A percentile compares a stretch with the other conserved stretches of the same genome.
phyloP scores from a whole-genome alignment of 1,140 invertebrate genomes.

The Helicoverpa armigera region DNA sequence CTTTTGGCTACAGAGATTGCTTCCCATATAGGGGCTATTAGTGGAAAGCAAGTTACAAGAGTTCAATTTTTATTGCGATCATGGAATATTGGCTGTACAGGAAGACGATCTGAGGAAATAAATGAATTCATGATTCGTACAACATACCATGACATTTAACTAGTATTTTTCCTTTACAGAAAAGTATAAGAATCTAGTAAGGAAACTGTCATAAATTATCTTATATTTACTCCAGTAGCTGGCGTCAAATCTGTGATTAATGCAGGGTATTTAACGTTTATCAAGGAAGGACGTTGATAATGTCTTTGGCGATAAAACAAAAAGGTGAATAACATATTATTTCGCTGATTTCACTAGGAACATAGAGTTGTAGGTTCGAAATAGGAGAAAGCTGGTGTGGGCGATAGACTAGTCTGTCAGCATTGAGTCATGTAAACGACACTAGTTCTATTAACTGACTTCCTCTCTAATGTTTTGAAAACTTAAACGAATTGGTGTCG shows the following conservation, averaged over 20 bases:
- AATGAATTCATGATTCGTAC: too few relatives aligned
- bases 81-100: too few relatives aligned
- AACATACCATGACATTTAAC: too few relatives aligned
- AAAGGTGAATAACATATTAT: constrained; percentile 35
- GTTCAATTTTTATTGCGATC: too few relatives aligned
- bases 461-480: too few relatives aligned
- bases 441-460: neutral
- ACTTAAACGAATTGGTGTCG: too few relatives aligned
- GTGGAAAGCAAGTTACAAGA: too few relatives aligned
- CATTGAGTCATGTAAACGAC: neutral
- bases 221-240: constrained; percentile 1
- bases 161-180: neutral
- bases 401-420: constrained; percentile 1
- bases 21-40: too few relatives aligned
- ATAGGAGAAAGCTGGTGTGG: constrained; percentile 21
- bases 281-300: constrained; percentile 15
- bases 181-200: neutral
- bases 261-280: constrained; percentile 3
- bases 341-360: neutral
- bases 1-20: too few relatives aligned
- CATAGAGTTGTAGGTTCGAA: neutral
- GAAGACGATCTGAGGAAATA: too few relatives aligned
- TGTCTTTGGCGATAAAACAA: neutral
- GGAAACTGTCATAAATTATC: neutral
- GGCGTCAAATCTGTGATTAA: constrained; percentile 20